phyloP scores from a whole-genome alignment of 2,113 vertebrate species.

The Triplophysa tibetana region DNA sequence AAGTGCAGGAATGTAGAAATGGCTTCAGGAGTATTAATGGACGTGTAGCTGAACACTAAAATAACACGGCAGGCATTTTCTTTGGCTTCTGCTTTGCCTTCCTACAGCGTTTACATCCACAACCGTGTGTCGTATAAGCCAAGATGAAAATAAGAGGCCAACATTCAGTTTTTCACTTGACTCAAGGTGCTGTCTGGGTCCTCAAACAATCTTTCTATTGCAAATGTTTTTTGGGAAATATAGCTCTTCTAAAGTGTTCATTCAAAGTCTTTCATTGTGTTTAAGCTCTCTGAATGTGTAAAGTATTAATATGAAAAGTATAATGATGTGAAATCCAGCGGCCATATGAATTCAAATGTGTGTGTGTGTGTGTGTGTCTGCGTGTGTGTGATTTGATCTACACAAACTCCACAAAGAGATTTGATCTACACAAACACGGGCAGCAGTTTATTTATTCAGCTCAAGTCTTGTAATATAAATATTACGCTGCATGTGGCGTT shows the following conservation, averaged over 20 bases:
- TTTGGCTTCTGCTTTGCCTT: conserved; percentile 56
- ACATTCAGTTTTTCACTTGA: conserved; percentile 33
- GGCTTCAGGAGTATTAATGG: conserved; percentile 58
- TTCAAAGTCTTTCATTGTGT: too few species aligned
- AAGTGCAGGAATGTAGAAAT: conserved; percentile 46
- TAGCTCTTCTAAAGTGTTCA: too few species aligned
- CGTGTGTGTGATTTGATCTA: too few species aligned
- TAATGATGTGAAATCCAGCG: too few species aligned
- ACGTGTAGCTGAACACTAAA: conserved; percentile 56
- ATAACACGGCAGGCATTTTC: conserved; percentile 60
- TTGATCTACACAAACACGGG: conserved; percentile 42
- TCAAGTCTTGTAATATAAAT: conserved; percentile 73
- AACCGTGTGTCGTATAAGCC: conserved; percentile 43
- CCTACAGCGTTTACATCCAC: conserved; percentile 40
- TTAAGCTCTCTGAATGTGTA: too few species aligned
- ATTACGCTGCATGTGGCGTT: conserved; percentile 65
- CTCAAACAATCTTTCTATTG: conserved; percentile 9
- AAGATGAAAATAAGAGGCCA: conserved; percentile 42
- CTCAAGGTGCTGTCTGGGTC: conserved; percentile 37
- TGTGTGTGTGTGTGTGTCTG: too few species aligned
- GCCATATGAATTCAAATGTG: too few species aligned
- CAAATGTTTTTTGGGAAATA: too few species aligned
- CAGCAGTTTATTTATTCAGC: conserved; percentile 72
- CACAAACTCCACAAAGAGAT: neutral
- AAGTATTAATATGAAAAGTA: too few species aligned